These are phyloP conservation scores for Eleginops maclovinus DNA, from an alignment of 2,113 vertebrate genomes.

Conservation along the genomic window DNA sequence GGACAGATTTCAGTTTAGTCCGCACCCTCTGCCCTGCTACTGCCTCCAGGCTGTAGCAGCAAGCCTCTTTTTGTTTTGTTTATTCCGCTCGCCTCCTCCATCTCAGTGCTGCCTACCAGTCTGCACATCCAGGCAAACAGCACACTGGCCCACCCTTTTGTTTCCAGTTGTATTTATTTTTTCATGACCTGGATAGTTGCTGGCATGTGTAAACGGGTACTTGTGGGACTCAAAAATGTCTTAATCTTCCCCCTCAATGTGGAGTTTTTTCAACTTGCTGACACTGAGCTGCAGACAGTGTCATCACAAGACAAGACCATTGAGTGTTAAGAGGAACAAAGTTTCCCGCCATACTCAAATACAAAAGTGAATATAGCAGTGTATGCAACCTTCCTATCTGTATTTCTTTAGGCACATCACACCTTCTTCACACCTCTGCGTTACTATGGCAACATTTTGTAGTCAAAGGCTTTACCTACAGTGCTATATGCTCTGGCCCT, in stretches of 20 bases:
- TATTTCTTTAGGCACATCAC: slow-evolving; percentile 7
- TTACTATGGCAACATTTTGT: slow-evolving; percentile 58
- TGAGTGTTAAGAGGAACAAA: not conserved
- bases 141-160: slow-evolving; percentile 19
- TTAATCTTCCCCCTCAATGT: not conserved
- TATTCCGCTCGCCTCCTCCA: slow-evolving; percentile 36
- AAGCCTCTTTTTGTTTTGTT: slow-evolving; percentile 41
- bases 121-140: slow-evolving; percentile 9
- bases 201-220: slow-evolving; percentile 11
- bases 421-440: slow-evolving; percentile 15
- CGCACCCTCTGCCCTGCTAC: slow-evolving; percentile 6
- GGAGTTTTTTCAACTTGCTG: slow-evolving; percentile 20
- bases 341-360: not conserved
- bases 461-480: slow-evolving; percentile 21
- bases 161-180: not conserved
- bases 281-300: slow-evolving; percentile 7
- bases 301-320: slow-evolving; percentile 6
- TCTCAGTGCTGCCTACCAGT: not conserved
- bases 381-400: too few relatives aligned
- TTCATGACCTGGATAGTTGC: slow-evolving; percentile 1
- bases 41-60: slow-evolving; percentile 61
- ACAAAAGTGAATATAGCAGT: not conserved
- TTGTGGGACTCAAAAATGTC: slow-evolving; percentile 5
- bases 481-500: slow-evolving; percentile 7
- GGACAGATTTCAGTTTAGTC: slow-evolving; percentile 54